Percentiles rank a stretch among this genome's conserved stretches.
Evolutionary conservation across 2,888 invertebrate genomes (phyloP).

Genomic region (Ochropleura plecta): DNA sequence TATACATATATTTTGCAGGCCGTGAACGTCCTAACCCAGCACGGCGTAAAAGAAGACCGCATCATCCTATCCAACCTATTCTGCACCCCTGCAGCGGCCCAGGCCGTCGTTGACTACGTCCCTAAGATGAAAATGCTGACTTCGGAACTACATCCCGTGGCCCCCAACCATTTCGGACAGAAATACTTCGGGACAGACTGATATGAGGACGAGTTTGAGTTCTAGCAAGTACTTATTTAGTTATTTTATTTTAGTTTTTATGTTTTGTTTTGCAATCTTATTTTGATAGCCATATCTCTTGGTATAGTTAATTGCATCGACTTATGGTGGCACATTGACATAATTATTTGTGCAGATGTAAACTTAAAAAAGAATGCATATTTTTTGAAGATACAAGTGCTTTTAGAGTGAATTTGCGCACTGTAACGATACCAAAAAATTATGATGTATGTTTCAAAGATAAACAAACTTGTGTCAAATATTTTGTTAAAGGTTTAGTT

Average conservation of each 20-base stretch:
- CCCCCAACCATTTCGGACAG: slow-evolving; percentile 99
- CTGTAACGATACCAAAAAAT: background rate
- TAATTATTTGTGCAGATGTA: background rate
- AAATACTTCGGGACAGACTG: slow-evolving; percentile 99
- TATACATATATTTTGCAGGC: slow-evolving; percentile 91
- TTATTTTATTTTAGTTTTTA: slow-evolving; percentile 43
- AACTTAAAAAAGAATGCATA: background rate
- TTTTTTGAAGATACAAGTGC: background rate
- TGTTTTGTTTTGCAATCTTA: background rate
- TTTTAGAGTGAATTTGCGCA: background rate
- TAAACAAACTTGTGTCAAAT: background rate
- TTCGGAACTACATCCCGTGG: slow-evolving; percentile 98
- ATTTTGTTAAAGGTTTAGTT: slow-evolving; percentile 19
- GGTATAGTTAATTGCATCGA: background rate
- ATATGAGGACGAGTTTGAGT: slow-evolving; percentile 71
- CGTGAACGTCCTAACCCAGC: slow-evolving; percentile 97
- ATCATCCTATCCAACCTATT: slow-evolving; percentile 99
- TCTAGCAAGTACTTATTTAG: slow-evolving; percentile 48
- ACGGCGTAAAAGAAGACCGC: slow-evolving; percentile 97
- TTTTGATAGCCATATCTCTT: background rate
- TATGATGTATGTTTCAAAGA: background rate
- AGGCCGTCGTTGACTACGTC: slow-evolving; percentile 95
- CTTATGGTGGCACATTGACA: background rate
- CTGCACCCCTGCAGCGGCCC: slow-evolving; percentile 97
- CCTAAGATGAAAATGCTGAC: slow-evolving; percentile 98